Evolutionary conservation across 1,140 invertebrate genomes (phyloP), one percentile per base, ranked within the genome.

Genomic region (Babylonia areolata): DNA sequence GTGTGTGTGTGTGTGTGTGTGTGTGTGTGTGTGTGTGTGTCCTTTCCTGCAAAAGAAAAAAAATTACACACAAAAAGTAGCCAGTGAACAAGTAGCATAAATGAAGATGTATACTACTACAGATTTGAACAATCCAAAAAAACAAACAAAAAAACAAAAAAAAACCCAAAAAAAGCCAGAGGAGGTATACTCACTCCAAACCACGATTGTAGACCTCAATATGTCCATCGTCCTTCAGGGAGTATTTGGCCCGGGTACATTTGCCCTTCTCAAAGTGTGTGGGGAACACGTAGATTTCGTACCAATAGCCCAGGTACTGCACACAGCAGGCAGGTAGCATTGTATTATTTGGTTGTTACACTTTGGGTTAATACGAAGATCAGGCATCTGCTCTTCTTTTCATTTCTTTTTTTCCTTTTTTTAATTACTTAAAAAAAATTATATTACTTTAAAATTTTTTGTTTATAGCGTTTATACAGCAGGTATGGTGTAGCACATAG

Each of bases 301-400:
- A 88, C 89, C 89, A 90, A 40, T 86, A 51, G 9, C 89, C 89
- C 31, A 90, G 86, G 77, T 90, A 90, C 89, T 90, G 86, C 73
- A 75, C n/a, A n/a, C 46, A 51, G n/a, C n/a, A n/a, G n/a, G n/a
- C n/a, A n/a, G n/a, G n/a, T n/a, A n/a, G n/a, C n/a, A n/a, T n/a
- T n/a, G n/a, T n/a, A n/a, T n/a, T n/a, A n/a, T n/a, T n/a, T n/a
- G n/a, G n/a, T n/a, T n/a, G n/a, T n/a, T n/a, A n/a, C n/a, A n/a
- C n/a, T n/a, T n/a, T n/a, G n/a, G n/a, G n/a, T n/a, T n/a, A n/a
- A n/a, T n/a, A n/a, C n/a, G n/a, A n/a, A n/a, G n/a, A n/a, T n/a
- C n/a, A n/a, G n/a, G n/a, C n/a, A n/a, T n/a, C n/a, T n/a, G n/a
- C n/a, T n/a, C n/a, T n/a, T n/a, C n/a, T n/a, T n/a, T n/a, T n/a